Base-by-base conservation (phyloP, 2,888 invertebrate species). In the Xestia rhomboidea region DNA sequence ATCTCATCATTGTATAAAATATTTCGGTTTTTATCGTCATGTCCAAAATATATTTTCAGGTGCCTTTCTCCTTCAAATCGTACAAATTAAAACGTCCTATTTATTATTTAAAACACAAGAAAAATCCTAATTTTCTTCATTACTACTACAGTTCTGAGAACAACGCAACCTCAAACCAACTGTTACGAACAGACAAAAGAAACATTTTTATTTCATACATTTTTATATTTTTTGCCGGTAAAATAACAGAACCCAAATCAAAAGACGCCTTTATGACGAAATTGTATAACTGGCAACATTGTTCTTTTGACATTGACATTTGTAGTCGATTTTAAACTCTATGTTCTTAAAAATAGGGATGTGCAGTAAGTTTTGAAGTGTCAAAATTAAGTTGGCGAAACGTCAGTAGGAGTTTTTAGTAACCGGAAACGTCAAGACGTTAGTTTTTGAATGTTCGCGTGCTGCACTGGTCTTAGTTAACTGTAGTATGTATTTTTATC, bases 351-450 rank as follows among this genome's bases (percentile, higher is more conserved):
- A 0, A 38, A 82, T 90, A 90, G 77, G 78, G 83, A 60, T 64
- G 68, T 66, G 66, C 44, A 30, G 30, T 73, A 15, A 46, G 34
- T 81, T 84, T 76, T 64, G 24, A 38, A 51, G 57, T 64, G 69
- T 63, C 66, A 76, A 80, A 75, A 81, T 85, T 85, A 88, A 87
- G 85, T 88, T 89, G 90, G 91, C 83, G 82, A 89, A 88, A 92
- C 88, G 93, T 94, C 92, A 91, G 89, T 90, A 92, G 92, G 91
- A 92, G 90, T 91, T 92, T 90, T 93, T 92, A 93, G 92, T 91
- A 93, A 93, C 93, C 94, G 94, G 95, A 95, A 94, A 94, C 87
- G 93, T 94, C 94, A 94, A 92, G 92, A 93, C 89, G 93, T 92
- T 93, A 89, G 91, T 92, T 93, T 93, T 93, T 90, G 89, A 92